Conservation (phyloP, 2,888 invertebrate species). For the Rutpela maculata region DNA sequence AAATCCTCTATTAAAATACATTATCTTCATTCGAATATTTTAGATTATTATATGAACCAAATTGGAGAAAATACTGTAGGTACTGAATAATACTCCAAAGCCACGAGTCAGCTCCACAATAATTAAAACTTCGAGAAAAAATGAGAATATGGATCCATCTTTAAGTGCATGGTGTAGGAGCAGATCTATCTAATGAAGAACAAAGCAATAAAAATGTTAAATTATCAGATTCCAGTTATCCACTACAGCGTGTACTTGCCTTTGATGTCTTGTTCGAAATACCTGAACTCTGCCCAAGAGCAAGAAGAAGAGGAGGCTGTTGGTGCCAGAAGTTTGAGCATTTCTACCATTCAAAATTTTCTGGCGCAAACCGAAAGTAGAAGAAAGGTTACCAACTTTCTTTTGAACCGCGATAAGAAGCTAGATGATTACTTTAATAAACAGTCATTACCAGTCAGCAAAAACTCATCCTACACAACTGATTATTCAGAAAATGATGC, state of each 20-base stretch:
- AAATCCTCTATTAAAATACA: no score
- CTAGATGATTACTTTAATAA: conserved; percentile 20
- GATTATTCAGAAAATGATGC: conserved; percentile 60
- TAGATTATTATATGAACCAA: no score
- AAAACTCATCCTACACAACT: conserved; percentile 58
- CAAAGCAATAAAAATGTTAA: background rate
- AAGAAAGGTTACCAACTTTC: conserved; percentile 52
- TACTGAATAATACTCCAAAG: no score
- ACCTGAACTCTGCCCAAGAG: conserved; percentile 40
- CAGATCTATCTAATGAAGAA: no score
- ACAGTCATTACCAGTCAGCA: conserved; percentile 54
- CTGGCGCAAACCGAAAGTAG: conserved; percentile 57
- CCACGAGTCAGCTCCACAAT: no score
- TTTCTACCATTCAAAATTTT: conserved; percentile 60
- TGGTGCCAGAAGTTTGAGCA: conserved; percentile 60
- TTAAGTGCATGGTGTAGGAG: no score
- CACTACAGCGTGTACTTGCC: conserved; percentile 62
- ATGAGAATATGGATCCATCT: no score
- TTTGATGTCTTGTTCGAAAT: conserved; percentile 60
- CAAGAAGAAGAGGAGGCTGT: conserved; percentile 26
- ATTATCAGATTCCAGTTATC: conserved; percentile 37
- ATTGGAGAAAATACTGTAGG: no score
- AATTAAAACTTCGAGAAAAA: no score
- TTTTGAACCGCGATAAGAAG: conserved; percentile 46
- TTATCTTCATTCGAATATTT: no score